These are phyloP conservation scores for Proctacanthus coquilletti DNA, from an alignment of 1,140 invertebrate species.

Conservation along the genomic window DNA sequence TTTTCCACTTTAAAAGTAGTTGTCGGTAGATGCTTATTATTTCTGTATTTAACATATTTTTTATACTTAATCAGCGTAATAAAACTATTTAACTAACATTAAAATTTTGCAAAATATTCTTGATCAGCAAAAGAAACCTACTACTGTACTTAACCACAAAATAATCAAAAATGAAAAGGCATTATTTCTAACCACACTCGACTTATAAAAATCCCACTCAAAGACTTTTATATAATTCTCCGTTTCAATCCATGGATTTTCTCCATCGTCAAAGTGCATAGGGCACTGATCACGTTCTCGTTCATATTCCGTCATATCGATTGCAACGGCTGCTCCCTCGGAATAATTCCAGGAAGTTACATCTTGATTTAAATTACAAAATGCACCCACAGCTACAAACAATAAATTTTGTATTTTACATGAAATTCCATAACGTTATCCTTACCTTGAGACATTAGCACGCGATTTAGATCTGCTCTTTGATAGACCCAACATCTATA, in stretches of 20 bases:
- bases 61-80: too few species aligned
- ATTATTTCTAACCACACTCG: constrained; percentile 9
- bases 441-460: constrained; percentile 63
- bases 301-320: constrained; percentile 86
- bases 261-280: constrained; percentile 86
- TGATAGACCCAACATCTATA: constrained; percentile 98
- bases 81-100: too few species aligned
- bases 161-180: too few species aligned
- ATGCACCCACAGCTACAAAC: constrained; percentile 59
- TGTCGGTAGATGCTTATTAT: too few species aligned
- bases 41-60: too few species aligned
- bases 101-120: too few species aligned
- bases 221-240: constrained; percentile 59
- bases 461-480: constrained; percentile 74
- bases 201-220: constrained; percentile 28
- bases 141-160: too few species aligned
- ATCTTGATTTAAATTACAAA: constrained; percentile 79
- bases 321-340: constrained; percentile 77
- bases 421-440: constrained; percentile 3
- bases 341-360: constrained; percentile 75
- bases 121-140: too few species aligned
- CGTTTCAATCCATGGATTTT: constrained; percentile 62
- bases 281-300: constrained; percentile 87
- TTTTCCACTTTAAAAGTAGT: too few species aligned
- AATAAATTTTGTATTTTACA: neutral